Base-by-base conservation (phyloP, 2,888 invertebrate species). In the Crematogaster levior region DNA sequence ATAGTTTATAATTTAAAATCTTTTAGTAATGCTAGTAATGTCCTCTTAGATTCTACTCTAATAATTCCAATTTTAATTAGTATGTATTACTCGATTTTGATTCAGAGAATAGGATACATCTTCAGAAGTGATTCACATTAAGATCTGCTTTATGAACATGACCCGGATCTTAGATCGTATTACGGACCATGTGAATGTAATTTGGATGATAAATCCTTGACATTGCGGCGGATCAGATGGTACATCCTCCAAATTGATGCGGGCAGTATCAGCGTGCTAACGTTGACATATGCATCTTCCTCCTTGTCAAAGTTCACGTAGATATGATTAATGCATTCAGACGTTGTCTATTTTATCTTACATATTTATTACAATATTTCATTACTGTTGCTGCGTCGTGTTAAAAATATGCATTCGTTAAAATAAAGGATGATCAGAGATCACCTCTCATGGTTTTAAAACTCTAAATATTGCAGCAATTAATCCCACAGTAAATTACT, bases 111-210 rank as follows among this genome's bases (percentile, higher is more conserved):
- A 27, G 66, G 18, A 53, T 56, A 53, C 30, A 68, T 56, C 40
- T 43, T 53, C 68, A 43, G 53, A 53, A 30, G 37, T 66, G 40
- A 68, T 56, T 12, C 34, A 56, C 77, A 56, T 56, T 68, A 68
- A 68, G 68, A 68, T 56, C 43, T 56, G 77, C 77, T 77, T 68
- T 77, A 77, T n/a, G 53, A 66, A 40, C 75, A 30, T 77, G 77
- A 77, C 77, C 66, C 53, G 68, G 77, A 66, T 77, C 66, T 77
- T 66, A 77, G 66, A 68, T 77, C 68, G 21, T 77, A 77, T 77
- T 77, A 68, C 30, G 18, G 48, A 48, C 34, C 24, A 27, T 15
- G 24, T 40, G 18, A 66, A 66, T 30, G 53, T 30, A 77, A 77
- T 77, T 77, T 21, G 56, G 68, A 77, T 68, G 77, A 77, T 77